Evolutionary conservation across 2,888 invertebrate species (phyloP).

Genomic region (Meiosimyza platycephala): DNA sequence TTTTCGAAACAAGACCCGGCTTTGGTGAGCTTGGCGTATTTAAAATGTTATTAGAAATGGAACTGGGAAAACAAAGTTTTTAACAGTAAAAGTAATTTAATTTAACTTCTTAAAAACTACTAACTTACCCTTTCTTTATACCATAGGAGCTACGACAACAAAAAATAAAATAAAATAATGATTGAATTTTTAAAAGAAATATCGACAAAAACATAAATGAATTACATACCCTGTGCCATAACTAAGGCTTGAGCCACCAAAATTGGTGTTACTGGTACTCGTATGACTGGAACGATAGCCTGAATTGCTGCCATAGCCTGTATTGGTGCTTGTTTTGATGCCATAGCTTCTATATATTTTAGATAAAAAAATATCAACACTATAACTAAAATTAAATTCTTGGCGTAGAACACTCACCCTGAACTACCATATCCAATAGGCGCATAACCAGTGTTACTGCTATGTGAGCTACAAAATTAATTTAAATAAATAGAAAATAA

Average conservation of each 20-base stretch:
- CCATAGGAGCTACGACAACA: background rate
- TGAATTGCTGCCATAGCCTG: background rate
- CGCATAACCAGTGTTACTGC: no score
- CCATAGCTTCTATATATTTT: background rate
- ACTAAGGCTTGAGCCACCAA: constrained; percentile 27
- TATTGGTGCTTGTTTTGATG: background rate
- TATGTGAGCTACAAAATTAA: no score
- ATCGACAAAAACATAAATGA: background rate
- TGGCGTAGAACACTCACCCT: no score
- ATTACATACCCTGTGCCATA: constrained; percentile 5
- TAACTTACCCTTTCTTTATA: background rate
- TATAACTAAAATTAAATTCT: no score
- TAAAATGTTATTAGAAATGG: no score
- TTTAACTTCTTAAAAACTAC: no score
- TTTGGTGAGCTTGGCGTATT: background rate
- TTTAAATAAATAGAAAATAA: no score
- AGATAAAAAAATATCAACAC: no score
- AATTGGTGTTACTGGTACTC: constrained; percentile 25
- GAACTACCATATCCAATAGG: no score
- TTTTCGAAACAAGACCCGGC: constrained; percentile 40
- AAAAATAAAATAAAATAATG: background rate
- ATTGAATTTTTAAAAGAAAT: background rate
- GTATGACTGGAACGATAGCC: constrained; percentile 17
- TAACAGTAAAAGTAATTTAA: no score
- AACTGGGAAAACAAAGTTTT: no score